Evolutionary conservation across 2,797 vertebrate species (phyloP).

Genomic region (Centroberyx gerrardi): DNA sequence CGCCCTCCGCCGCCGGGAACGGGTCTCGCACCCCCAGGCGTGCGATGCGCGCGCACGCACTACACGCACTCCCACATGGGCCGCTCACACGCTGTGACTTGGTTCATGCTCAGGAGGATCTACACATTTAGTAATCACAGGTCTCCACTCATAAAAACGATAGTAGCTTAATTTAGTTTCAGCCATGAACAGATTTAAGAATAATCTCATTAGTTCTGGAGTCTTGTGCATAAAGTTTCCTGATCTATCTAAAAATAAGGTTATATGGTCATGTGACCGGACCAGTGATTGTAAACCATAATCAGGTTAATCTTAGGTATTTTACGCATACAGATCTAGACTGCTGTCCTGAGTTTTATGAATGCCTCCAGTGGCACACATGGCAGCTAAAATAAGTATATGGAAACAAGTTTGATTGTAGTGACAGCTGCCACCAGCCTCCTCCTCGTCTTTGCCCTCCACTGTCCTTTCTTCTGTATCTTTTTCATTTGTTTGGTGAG

Average conservation of each 20-base stretch:
- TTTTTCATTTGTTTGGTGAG: background rate
- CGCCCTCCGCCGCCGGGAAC: conserved; percentile 78
- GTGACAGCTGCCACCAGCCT: background rate
- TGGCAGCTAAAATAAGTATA: no score
- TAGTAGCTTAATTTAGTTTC: no score
- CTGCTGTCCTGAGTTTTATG: background rate
- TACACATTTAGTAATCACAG: no score
- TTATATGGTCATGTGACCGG: background rate
- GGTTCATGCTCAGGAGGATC: background rate
- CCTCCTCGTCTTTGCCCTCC: no score
- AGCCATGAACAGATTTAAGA: no score
- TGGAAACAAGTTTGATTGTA: no score
- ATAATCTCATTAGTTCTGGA: no score
- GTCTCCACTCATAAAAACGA: no score
- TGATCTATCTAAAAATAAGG: no score
- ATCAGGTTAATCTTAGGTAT: background rate
- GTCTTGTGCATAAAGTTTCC: no score
- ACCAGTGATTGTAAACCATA: background rate
- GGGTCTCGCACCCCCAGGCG: conserved; percentile 36
- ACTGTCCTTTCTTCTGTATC: background rate
- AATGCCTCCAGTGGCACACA: no score
- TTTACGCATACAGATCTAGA: no score
- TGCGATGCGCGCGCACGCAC: background rate
- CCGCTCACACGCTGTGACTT: background rate
- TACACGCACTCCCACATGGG: background rate